Percentiles rank a stretch among this genome's conserved stretches.
These are phyloP conservation scores for Eustalomyia histrio DNA, from an alignment of 2,888 invertebrate species.

Conservation along the genomic window DNA sequence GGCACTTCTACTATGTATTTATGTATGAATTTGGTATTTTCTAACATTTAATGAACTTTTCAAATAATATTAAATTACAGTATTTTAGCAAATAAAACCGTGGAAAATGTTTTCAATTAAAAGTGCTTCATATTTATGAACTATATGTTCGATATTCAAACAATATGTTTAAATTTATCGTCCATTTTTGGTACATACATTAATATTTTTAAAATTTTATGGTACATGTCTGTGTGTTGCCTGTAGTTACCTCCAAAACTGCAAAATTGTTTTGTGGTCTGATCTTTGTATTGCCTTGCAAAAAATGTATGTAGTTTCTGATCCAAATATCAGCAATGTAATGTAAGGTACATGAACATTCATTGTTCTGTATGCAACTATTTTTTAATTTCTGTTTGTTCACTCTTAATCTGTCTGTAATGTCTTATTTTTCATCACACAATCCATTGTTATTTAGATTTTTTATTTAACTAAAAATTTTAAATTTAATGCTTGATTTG, in stretches of 20 bases:
- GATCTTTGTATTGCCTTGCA: not conserved
- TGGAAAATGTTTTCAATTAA: constrained; percentile 8
- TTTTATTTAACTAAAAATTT: not conserved
- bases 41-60: constrained; percentile 43
- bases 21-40: constrained; percentile 13
- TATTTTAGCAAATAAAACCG: constrained; percentile 4
- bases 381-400: constrained; percentile 2
- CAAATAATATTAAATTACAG: constrained; percentile 28
- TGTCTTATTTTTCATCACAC: constrained; percentile 25
- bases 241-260: not conserved
- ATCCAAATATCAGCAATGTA: not conserved
- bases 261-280: not conserved
- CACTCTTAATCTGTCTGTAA: constrained; percentile 7
- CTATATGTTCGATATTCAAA: constrained; percentile 6
- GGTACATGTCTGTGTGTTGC: not conserved
- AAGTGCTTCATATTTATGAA: not conserved
- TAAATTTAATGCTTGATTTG: constrained; percentile 1
- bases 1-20: no score
- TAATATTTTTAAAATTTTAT: not conserved
- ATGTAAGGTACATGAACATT: not conserved
- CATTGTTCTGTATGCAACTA: not conserved
- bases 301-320: not conserved
- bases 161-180: not conserved
- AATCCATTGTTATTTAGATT: constrained; percentile 5
- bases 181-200: not conserved